Base-by-base conservation (phyloP, 92 coral and sea anemone genomes). In the Palythoa grandis region DNA sequence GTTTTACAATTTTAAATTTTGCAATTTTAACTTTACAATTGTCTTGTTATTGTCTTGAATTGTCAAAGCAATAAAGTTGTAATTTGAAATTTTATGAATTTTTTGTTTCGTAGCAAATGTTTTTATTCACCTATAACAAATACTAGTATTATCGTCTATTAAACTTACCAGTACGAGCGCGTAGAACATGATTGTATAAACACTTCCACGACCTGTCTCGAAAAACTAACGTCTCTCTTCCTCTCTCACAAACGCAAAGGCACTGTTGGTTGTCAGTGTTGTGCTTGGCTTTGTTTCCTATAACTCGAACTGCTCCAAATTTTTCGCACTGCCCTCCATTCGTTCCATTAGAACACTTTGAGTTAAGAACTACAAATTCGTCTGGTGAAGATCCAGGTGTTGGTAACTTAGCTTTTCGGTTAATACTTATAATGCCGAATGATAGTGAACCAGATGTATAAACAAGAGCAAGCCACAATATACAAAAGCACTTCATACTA, bases 281-380 rank as follows among this genome's bases (percentile, higher is more conserved):
- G 65, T 12, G 17, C 23, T 69, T 14, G 9, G 47, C 9, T 63
- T 5, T 63, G 25, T 63, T 63, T 29, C 74, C 7, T 13, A 5
- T 69, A 4, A 43, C 47, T 16, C 37, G 74, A 69, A 69, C 47
- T 69, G 74, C 74, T 69, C 74, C 74, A 16, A 69, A 69, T 13
- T 25, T 43, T 69, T 69, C 74, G 11, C 74, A 69, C 20, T 58
- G 65, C 50, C 9, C 9, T 43, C 7, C 50, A 29, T 29, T 69
- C 15, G 17, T 25, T 23, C 69, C 25, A 4, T 12, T 29, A 7
- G 11, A 37, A 69, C 74, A 69, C 15, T 25, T 11, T 16, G 74
- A 29, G 74, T 4, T 16, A 25, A 10, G 14, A 11, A 69, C 16
- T 29, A 11, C 6, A 12, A 69, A 69, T 69, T 69, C 74, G 25